Conservation (phyloP, 2,113 vertebrate species). For the Cnemophilus loriae region DNA sequence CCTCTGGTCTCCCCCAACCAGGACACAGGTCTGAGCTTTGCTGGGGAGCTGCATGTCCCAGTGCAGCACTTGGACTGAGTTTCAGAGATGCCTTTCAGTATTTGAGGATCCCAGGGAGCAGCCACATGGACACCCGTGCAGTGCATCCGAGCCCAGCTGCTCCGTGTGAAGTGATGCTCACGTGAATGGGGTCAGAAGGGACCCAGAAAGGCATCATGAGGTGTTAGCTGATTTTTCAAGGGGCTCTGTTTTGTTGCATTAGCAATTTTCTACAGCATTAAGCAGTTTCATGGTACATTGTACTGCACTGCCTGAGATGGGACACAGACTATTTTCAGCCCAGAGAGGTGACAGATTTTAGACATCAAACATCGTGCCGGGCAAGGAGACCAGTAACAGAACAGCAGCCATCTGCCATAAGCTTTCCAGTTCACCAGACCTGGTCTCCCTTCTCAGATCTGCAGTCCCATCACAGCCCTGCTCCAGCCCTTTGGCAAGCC, state of each 20-base stretch:
- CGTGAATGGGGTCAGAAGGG: not conserved
- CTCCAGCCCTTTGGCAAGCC: not conserved
- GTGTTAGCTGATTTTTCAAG: conserved; percentile 33
- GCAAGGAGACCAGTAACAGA: not conserved
- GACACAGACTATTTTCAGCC: not conserved
- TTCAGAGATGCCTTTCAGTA: not conserved
- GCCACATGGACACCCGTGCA: too few relatives aligned
- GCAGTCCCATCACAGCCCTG: not conserved
- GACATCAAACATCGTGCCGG: not conserved
- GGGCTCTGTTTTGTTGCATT: conserved; percentile 14
- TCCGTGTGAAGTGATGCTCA: not conserved
- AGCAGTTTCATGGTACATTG: conserved; percentile 39
- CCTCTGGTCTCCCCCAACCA: not conserved
- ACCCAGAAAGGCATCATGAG: not conserved
- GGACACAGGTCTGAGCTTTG: not conserved
- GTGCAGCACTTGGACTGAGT: not conserved
- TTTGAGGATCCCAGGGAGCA: not conserved
- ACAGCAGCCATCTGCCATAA: not conserved
- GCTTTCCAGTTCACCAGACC: not conserved
- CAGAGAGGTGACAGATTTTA: not conserved
- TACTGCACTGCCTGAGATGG: conserved; percentile 1
- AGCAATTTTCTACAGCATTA: conserved; percentile 60
- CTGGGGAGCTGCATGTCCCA: not conserved
- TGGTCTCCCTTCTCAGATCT: not conserved
- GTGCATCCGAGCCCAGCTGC: fast-evolving